Conservation (phyloP, 2,888 invertebrate species). For the Patella ulyssiponensis region DNA sequence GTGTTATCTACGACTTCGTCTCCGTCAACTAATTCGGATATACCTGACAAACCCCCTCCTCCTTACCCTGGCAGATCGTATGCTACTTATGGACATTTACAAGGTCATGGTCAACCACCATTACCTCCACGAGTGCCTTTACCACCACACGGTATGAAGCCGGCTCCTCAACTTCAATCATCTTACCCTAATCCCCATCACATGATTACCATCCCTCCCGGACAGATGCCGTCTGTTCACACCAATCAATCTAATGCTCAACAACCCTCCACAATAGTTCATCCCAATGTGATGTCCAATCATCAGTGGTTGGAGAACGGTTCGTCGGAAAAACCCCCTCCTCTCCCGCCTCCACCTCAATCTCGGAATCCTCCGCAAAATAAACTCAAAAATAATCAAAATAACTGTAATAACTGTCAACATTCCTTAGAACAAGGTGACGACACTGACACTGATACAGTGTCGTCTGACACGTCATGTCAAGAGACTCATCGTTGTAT, state of each 20-base stretch:
- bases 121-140: slow-evolving; percentile 60
- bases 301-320: slow-evolving; percentile 11
- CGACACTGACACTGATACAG: slow-evolving; percentile 53
- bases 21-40: slow-evolving; percentile 70
- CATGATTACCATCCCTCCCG: slow-evolving; percentile 18
- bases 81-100: slow-evolving; percentile 27
- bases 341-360: slow-evolving; percentile 16
- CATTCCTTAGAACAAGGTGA: slow-evolving; percentile 31
- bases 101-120: slow-evolving; percentile 46
- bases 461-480: slow-evolving; percentile 44
- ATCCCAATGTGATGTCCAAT: slow-evolving; percentile 12
- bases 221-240: slow-evolving; percentile 32
- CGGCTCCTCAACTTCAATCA: slow-evolving; percentile 9
- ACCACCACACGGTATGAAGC: slow-evolving; percentile 39
- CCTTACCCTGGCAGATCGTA: slow-evolving; percentile 62
- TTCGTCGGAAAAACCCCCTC: background rate
- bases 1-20: slow-evolving; percentile 69
- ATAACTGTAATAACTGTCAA: background rate
- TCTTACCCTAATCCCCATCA: slow-evolving; percentile 13
- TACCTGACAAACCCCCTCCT: slow-evolving; percentile 69
- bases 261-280: slow-evolving; percentile 22
- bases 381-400: background rate
- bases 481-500: slow-evolving; percentile 63
- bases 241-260: slow-evolving; percentile 20
- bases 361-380: slow-evolving; percentile 11